These are phyloP conservation scores for Chionoecetes opilio DNA, from an alignment of 1,140 invertebrate genomes.

Conservation along the genomic window DNA sequence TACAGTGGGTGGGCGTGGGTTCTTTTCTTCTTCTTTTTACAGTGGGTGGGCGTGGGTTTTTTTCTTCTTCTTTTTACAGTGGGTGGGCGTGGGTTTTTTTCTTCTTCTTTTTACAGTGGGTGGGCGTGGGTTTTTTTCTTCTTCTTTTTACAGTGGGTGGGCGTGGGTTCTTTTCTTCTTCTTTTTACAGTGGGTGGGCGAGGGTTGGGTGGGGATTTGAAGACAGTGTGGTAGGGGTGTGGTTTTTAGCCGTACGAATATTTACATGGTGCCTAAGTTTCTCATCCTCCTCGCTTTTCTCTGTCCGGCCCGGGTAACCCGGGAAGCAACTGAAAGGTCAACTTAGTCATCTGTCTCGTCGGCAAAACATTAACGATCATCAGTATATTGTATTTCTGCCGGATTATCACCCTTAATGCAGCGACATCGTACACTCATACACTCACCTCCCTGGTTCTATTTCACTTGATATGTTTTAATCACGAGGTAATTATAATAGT, in stretches of 20 bases:
- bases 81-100: not conserved
- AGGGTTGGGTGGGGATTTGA: not conserved
- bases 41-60: not conserved
- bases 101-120: not conserved
- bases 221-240: not conserved
- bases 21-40: too few relatives aligned
- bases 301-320: not conserved
- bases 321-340: not conserved
- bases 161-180: not conserved
- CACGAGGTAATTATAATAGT: not conserved
- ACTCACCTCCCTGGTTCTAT: not conserved
- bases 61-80: not conserved
- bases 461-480: not conserved
- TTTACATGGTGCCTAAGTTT: too few relatives aligned
- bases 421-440: not conserved
- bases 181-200: not conserved
- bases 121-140: not conserved
- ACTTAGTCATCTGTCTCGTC: not conserved
- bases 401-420: not conserved
- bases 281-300: too few relatives aligned
- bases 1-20: not conserved
- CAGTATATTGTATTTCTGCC: not conserved
- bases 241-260: not conserved
- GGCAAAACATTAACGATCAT: not conserved
- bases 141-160: not conserved